Evolutionary conservation across 2,113 vertebrate species (phyloP).

Genomic region (Anoplopoma fimbria): DNA sequence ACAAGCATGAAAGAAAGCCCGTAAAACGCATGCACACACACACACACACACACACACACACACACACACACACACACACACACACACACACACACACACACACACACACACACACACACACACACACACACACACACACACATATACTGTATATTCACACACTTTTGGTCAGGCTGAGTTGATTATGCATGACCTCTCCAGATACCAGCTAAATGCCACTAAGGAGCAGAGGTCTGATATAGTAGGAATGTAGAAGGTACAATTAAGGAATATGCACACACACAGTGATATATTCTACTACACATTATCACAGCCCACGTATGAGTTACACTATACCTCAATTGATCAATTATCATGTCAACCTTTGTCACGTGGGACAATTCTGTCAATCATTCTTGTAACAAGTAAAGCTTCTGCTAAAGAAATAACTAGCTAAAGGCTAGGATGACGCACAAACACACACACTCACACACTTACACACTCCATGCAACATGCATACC

Average conservation of each 20-base stretch:
- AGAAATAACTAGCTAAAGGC: background rate
- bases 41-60: background rate
- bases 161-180: conserved; percentile 34
- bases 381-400: background rate
- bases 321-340: background rate
- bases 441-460: background rate
- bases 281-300: background rate
- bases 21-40: background rate
- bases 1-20: background rate
- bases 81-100: background rate
- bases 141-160: background rate
- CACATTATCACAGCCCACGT: background rate
- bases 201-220: conserved; percentile 67
- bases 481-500: background rate
- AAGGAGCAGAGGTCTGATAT: conserved; percentile 15
- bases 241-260: background rate
- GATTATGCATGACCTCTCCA: conserved; percentile 65
- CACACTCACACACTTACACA: conserved; percentile 1
- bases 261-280: conserved; percentile 11
- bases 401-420: background rate
- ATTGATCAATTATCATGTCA: background rate
- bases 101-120: background rate
- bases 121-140: background rate
- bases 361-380: background rate
- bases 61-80: background rate